phyloP scores from a whole-genome alignment of 2,888 invertebrate species.

The Spatulosminthurus flaviceps region DNA sequence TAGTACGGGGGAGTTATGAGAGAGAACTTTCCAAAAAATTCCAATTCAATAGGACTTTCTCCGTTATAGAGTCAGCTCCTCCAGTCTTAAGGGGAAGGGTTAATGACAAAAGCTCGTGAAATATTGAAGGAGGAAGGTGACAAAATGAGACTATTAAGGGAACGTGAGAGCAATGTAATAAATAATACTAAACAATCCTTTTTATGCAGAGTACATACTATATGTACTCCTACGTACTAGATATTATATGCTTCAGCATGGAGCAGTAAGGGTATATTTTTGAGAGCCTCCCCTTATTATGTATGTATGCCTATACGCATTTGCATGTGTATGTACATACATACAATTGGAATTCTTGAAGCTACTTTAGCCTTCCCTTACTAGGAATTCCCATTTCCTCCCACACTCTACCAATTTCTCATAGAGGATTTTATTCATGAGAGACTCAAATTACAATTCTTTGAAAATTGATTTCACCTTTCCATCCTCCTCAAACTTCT shows the following conservation, averaged over 20 bases:
- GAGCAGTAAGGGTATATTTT: constrained; percentile 18
- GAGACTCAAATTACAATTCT: neutral
- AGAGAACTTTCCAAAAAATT: too few relatives aligned
- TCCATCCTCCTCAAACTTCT: neutral
- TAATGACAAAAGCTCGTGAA: neutral
- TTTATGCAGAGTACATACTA: neutral
- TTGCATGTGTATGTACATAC: too few relatives aligned
- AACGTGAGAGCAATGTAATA: neutral
- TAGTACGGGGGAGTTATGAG: too few relatives aligned
- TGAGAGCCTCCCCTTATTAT: neutral
- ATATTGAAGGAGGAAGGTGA: neutral
- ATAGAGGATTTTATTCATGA: neutral
- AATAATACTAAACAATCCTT: constrained; percentile 5
- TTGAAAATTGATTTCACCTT: constrained; percentile 20
- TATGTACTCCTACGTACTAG: neutral
- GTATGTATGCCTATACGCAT: too few relatives aligned
- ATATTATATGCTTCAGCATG: too few relatives aligned
- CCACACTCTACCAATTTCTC: neutral
- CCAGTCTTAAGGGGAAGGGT: too few relatives aligned
- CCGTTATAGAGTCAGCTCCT: neutral
- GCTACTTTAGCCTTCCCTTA: too few relatives aligned
- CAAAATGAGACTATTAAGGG: constrained; percentile 9
- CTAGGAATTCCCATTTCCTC: neutral
- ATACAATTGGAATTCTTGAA: too few relatives aligned
- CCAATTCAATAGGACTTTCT: neutral